phyloP scores from a whole-genome alignment of 2,113 vertebrate species.

The Dasyornis broadbenti region DNA sequence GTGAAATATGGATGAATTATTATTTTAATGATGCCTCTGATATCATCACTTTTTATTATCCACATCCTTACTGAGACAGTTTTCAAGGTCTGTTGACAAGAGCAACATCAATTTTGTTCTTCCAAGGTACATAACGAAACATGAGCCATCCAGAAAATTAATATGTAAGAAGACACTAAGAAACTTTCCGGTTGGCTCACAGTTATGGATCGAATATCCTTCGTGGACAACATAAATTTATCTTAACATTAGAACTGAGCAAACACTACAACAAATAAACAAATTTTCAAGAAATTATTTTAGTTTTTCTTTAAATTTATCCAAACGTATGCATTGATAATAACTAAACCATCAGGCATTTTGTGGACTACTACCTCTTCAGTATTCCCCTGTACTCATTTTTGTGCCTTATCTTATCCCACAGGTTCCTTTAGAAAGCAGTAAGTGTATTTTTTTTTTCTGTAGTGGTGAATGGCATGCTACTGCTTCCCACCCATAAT shows the following conservation, averaged over 20 bases:
- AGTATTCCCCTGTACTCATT: background rate
- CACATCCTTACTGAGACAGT: background rate
- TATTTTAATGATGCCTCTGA: background rate
- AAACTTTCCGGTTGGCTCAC: background rate
- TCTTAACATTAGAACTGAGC: background rate
- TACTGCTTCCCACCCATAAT: background rate
- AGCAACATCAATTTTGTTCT: background rate
- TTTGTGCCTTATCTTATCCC: background rate
- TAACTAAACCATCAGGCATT: background rate
- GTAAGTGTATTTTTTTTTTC: background rate
- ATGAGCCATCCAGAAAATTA: background rate
- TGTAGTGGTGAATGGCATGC: background rate
- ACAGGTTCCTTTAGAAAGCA: background rate
- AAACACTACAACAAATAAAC: background rate
- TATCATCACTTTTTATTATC: background rate
- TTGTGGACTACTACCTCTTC: background rate
- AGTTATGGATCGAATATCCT: background rate
- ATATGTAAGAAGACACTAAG: background rate
- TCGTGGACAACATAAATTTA: background rate
- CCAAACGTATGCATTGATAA: background rate
- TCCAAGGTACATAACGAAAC: background rate
- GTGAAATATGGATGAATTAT: background rate
- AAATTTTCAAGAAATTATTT: background rate
- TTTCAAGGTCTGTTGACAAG: background rate
- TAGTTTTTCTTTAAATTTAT: background rate